Evolutionary conservation across 2,888 invertebrate species (phyloP), one percentile per base, ranked within the genome.

Genomic region (Monochamus alternatus): DNA sequence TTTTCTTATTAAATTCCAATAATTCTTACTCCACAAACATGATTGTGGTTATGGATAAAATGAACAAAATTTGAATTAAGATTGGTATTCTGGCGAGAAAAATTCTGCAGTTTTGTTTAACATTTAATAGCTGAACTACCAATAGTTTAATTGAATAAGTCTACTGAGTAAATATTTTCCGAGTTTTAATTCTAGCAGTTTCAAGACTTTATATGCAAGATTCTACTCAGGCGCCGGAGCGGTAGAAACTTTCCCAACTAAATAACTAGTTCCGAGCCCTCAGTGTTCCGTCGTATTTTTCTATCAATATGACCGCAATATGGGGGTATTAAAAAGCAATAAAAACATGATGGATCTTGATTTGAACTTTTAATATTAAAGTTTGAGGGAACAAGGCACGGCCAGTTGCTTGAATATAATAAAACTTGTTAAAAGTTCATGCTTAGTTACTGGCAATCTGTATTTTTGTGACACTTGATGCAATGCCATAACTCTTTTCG

Each of bases 401-500:
- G 62, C 52, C 51, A 38, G 12, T 31, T 43, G 52, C 60, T 31
- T 55, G 60, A 62, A 67, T 62, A 68, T 68, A 74, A 74, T 74
- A 66, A 47, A 75, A 77, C 66, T 77, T 77, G 77, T 75, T 77
- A 74, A 76, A 77, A 77, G 68, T 77, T 77, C 67, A 72, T 44
- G 73, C 65, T 59, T 76, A 69, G 69, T 69, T 69, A 60, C 60
- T 52, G 51, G 52, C 55, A 63, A 72, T 64, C 64, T 64, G 64
- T 72, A 58, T 43, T 22, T 52, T 44, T 47, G 31, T 14, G 43
- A 65, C 66, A 55, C 52, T 38, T 7, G 66, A 22, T 22, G 12
- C 44, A 58, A 38, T 43, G 58, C 43, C 68, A 68, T 59, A 68
- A 68, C 59, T 68, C 68, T 67, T 59, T 68, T 59, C 68, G 43